Evolutionary conservation across 2,888 invertebrate species (phyloP).

Genomic region (Caenorhabditis sinica): DNA sequence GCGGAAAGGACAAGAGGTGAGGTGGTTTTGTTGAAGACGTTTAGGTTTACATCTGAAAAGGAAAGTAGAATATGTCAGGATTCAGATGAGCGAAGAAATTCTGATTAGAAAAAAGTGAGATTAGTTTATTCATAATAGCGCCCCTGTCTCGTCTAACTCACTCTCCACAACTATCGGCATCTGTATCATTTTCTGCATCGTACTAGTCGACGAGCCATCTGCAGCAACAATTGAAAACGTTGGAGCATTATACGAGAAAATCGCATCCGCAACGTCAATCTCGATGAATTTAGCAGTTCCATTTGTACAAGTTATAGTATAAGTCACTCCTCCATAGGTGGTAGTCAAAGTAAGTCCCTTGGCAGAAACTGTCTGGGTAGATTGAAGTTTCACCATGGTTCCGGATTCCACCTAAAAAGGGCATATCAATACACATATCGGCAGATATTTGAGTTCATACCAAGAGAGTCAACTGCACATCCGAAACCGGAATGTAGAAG

Average conservation of each 20-base stretch:
- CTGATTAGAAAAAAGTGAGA: too few relatives aligned
- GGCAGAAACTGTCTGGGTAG: slow-evolving; percentile 34
- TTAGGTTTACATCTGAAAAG: slow-evolving; percentile 51
- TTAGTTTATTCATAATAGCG: too few relatives aligned
- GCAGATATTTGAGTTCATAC: slow-evolving; percentile 8
- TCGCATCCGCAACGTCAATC: slow-evolving; percentile 28
- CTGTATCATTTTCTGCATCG: slow-evolving; percentile 52
- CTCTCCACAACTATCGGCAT: slow-evolving; percentile 65
- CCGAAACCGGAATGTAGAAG: slow-evolving; percentile 46
- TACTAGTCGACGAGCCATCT: slow-evolving; percentile 49
- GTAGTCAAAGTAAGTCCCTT: slow-evolving; percentile 20
- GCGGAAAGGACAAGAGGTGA: slow-evolving; percentile 37
- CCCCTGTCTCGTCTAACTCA: too few relatives aligned
- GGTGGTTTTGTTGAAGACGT: slow-evolving; percentile 33
- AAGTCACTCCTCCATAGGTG: slow-evolving; percentile 47
- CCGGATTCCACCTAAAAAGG: slow-evolving; percentile 50
- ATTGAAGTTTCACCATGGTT: slow-evolving; percentile 46
- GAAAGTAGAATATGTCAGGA: too few relatives aligned
- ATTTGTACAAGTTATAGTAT: slow-evolving; percentile 50
- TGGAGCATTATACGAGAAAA: slow-evolving; percentile 54
- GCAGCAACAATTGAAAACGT: slow-evolving; percentile 34
- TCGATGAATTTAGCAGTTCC: slow-evolving; percentile 64
- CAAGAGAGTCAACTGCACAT: slow-evolving; percentile 33
- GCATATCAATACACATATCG: not conserved
- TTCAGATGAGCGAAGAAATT: too few relatives aligned